These are phyloP conservation scores for Parthenolecanium corni DNA, from an alignment of 2,888 invertebrate species.

Conservation along the genomic window DNA sequence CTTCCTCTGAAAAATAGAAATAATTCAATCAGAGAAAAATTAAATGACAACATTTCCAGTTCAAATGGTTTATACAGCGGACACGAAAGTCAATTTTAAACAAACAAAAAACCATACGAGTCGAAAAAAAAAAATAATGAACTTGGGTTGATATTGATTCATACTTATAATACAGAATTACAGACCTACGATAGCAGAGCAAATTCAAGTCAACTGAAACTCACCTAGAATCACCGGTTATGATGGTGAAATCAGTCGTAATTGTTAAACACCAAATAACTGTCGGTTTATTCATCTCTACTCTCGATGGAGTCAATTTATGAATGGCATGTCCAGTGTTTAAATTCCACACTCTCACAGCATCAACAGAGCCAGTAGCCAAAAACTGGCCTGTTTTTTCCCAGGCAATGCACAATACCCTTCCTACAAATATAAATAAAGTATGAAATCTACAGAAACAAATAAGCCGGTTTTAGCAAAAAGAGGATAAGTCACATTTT, in stretches of 20 bases:
- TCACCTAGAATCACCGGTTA: slow-evolving; percentile 67
- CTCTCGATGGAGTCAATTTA: slow-evolving; percentile 59
- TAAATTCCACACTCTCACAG: slow-evolving; percentile 78
- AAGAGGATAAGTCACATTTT: too few species aligned
- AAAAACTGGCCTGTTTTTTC: slow-evolving; percentile 60
- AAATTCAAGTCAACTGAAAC: slow-evolving; percentile 37
- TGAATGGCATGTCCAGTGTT: slow-evolving; percentile 71
- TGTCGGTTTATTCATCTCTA: slow-evolving; percentile 53
- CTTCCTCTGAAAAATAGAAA: slow-evolving; percentile 48
- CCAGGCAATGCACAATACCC: slow-evolving; percentile 80
- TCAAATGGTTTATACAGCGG: background rate
- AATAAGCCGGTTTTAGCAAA: background rate
- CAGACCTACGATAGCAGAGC: too few species aligned
- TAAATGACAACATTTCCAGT: background rate
- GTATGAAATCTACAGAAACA: background rate
- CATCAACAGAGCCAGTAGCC: slow-evolving; percentile 65
- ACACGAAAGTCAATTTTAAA: background rate
- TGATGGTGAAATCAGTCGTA: slow-evolving; percentile 65
- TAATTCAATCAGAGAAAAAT: background rate
- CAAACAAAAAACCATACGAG: background rate
- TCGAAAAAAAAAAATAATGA: too few species aligned
- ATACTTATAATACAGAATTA: too few species aligned
- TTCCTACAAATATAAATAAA: slow-evolving; percentile 38
- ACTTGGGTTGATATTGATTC: too few species aligned
- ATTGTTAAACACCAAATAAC: slow-evolving; percentile 81